These are phyloP conservation scores for Anguilla megastoma DNA, from an alignment of 2,797 vertebrate species.

Conservation along the genomic window DNA sequence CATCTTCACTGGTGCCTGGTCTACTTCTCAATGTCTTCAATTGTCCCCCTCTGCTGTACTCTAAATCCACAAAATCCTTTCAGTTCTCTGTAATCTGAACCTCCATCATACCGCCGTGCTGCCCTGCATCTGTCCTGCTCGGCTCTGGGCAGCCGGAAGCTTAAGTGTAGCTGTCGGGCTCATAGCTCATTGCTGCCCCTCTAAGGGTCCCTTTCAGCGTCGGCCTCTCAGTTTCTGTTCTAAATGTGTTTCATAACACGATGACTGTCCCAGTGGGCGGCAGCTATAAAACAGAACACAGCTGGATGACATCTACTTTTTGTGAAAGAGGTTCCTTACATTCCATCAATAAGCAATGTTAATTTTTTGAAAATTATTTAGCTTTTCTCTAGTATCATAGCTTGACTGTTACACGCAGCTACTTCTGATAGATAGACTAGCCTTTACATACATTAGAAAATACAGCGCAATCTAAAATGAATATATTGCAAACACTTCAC, in stretches of 20 bases:
- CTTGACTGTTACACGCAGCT: not conserved
- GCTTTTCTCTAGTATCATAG: not conserved
- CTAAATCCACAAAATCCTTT: not conserved
- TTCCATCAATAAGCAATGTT: not conserved
- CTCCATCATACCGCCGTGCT: not conserved
- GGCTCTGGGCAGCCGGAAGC: not conserved
- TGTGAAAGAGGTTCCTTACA: not conserved
- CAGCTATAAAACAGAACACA: not conserved
- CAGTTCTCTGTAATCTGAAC: not conserved
- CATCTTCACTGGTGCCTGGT: slow-evolving; percentile 50
- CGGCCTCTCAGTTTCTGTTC: not conserved
- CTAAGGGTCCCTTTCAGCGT: not conserved
- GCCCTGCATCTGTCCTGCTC: slow-evolving; percentile 8
- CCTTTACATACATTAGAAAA: not conserved
- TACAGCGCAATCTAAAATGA: not conserved
- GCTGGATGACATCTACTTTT: not conserved
- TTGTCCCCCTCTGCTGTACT: not conserved
- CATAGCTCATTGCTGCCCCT: not conserved
- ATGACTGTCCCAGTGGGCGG: not conserved
- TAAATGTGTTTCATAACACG: not conserved
- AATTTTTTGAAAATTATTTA: not conserved
- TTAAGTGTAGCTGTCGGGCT: not conserved
- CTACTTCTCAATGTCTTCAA: not conserved
- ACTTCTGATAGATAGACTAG: not conserved
- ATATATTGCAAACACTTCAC: not conserved